Percentiles rank a stretch among this genome's conserved stretches.
Conservation (phyloP, 2,113 vertebrate genomes). For the Forbesichthys agassizii region DNA sequence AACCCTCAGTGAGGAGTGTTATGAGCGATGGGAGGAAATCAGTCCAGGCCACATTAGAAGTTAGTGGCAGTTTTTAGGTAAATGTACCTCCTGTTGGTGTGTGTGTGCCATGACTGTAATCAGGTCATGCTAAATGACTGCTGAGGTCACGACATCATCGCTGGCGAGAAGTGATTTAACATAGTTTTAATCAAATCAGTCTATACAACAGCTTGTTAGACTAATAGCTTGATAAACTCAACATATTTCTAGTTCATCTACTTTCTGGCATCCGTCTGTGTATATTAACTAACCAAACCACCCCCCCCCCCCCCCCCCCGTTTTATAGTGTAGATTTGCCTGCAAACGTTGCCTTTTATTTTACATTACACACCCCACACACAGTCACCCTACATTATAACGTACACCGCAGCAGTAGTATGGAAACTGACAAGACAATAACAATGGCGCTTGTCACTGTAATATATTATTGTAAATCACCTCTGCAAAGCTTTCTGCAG, state of each 20-base stretch:
- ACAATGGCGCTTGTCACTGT: slow-evolving; percentile 43
- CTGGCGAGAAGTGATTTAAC: slow-evolving; percentile 67
- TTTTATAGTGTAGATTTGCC: too few species aligned
- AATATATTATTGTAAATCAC: slow-evolving; percentile 51
- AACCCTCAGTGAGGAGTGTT: slow-evolving; percentile 27
- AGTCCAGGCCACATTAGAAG: slow-evolving; percentile 31
- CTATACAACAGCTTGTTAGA: slow-evolving; percentile 59
- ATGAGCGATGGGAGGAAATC: slow-evolving; percentile 10
- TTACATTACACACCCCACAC: not conserved
- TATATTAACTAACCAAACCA: slow-evolving; percentile 26
- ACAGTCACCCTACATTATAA: slow-evolving; percentile 1
- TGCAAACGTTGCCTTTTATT: too few species aligned
- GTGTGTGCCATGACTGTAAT: slow-evolving; percentile 52
- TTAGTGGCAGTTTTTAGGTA: slow-evolving; percentile 22
- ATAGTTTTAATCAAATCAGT: slow-evolving; percentile 74
- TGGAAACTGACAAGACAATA: slow-evolving; percentile 58
- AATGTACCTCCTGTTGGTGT: slow-evolving; percentile 25
- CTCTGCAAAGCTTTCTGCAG: slow-evolving; percentile 43
- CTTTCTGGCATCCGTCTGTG: slow-evolving; percentile 21
- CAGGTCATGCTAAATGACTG: slow-evolving; percentile 32
- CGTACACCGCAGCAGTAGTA: slow-evolving; percentile 49
- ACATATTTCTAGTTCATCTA: slow-evolving; percentile 40
- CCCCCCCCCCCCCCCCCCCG: slow-evolving; percentile 9
- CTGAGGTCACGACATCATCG: slow-evolving; percentile 44
- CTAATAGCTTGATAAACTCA: slow-evolving; percentile 59